Evolutionary conservation across 2,797 vertebrate species (phyloP), one percentile per base, ranked within the genome.

Genomic region (Tolypeutes matacus): DNA sequence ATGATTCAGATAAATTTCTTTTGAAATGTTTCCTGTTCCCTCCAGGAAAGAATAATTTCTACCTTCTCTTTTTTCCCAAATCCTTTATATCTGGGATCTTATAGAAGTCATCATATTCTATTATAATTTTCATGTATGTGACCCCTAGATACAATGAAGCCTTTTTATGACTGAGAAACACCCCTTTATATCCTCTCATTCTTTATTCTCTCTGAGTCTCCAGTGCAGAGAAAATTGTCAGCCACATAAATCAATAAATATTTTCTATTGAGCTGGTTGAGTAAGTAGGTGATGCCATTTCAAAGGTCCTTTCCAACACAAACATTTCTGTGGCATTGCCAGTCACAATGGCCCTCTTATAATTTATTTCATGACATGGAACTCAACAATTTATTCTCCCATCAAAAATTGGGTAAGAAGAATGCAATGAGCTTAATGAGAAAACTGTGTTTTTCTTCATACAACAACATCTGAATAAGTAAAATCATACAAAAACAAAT

Each of bases 31-130:
- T 83, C 27, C 15, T 49, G 4, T 23, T 29, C 29, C 5, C 25
- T 73, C 5, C 7, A 87, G 21, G 20, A 29, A 51, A 92, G 91
- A 95, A 53, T 65, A 53, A 76, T 27, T 42, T 80, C 7, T 89
- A 20, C 56, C 13, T 60, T 72, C n/a, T 91, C 31, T 27, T 42
- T 27, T 86, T 39, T 94, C 56, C 69, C 73, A 83, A 94, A 69
- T 9, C 2, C 10, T 80, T 94, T 70, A 13, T 93, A 78, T 72
- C 12, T n/a, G 34, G 2, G 34, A 82, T 4, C 20, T 80, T 84
- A 21, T 25, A 36, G 31, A 21, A 89, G 51, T 89, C 39, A 75
- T 20, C 9, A 23, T 64, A 23, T 72, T 83, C 25, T 15, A 20
- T 75, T 51, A n/a, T 1, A 73, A 21, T 31, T 86, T 82, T 56